Evolutionary conservation across 2,113 vertebrate genomes (phyloP).

Genomic region (Falcunculus frontatus): DNA sequence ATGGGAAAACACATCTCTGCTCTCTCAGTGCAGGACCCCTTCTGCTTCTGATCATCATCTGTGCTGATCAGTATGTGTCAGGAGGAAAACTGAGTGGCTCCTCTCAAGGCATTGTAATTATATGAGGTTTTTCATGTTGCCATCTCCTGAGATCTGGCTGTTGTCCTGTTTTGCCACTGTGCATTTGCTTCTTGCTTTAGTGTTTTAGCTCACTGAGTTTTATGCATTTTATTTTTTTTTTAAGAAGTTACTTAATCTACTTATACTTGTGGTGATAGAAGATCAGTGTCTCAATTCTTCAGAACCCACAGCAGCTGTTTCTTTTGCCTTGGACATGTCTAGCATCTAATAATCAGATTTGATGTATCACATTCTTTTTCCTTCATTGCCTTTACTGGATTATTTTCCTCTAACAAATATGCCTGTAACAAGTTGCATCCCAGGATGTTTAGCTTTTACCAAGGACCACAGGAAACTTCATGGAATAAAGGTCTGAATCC

Average conservation of each 20-base stretch:
- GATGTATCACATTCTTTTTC: neutral
- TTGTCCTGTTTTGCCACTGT: neutral
- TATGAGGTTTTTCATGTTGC: neutral
- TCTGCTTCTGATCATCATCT: neutral
- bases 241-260: neutral
- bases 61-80: fast-evolving
- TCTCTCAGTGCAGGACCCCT: neutral
- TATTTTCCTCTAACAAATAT: neutral
- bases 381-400: neutral
- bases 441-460: neutral
- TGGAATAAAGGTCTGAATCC: neutral
- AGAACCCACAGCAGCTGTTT: neutral
- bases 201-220: neutral
- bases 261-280: neutral
- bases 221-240: neutral
- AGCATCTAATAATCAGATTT: neutral
- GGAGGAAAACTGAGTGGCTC: neutral
- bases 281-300: neutral
- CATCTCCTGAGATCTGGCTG: neutral
- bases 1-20: neutral
- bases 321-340: neutral
- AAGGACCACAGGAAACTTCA: neutral
- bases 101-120: neutral
- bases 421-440: neutral
- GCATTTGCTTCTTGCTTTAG: neutral